Evolutionary conservation across 2,797 vertebrate species (phyloP), one percentile per base, ranked within the genome.

Genomic region (Hyperoplus immaculatus): DNA sequence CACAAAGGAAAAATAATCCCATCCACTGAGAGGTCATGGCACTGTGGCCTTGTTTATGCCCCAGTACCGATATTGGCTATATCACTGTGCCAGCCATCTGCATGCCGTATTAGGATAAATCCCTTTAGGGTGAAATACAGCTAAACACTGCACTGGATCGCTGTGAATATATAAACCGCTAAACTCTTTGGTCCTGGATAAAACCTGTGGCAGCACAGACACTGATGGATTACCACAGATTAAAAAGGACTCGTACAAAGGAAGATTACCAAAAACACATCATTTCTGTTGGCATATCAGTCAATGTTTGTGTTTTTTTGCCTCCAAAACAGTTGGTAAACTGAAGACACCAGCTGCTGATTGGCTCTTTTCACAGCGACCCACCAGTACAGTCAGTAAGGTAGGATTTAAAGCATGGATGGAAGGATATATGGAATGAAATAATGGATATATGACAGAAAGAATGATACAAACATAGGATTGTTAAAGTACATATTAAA

Each of bases 221-320:
- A 60, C 60, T 36, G 78, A 61, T 38, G 87, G 89, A 89, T 91
- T 92, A 92, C 36, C 43, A 69, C 66, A 87, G 91, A 91, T 92
- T 92, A 88, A 70, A 78, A 55, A 42, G 39, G 47, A 72, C 38
- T 69, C 14, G 10, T 13, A 69, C 38, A 75, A 65, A 51, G 80
- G 74, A 81, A 82, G 74, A 78, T 14, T 69, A 71, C 71, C 8
- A 8, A 66, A 74, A 55, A 43, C 67, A 77, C 6, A 64, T 21
- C 51, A 58, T 18, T 21, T 53, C 41, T 69, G 7, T 61, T 66
- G 62, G 58, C 4, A 14, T 15, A 47, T 64, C n/a, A 36, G 45
- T 50, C 7, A n/a, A 16, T 14, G 6, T 46, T 4, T 50, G 5
- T 64, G 56, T 38, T 58, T 64, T 29, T 71, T 18, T 47, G 9